Evolutionary conservation across 92 coral and sea anemone species (phyloP).

Genomic region (Hydrozoanthus gracilis): DNA sequence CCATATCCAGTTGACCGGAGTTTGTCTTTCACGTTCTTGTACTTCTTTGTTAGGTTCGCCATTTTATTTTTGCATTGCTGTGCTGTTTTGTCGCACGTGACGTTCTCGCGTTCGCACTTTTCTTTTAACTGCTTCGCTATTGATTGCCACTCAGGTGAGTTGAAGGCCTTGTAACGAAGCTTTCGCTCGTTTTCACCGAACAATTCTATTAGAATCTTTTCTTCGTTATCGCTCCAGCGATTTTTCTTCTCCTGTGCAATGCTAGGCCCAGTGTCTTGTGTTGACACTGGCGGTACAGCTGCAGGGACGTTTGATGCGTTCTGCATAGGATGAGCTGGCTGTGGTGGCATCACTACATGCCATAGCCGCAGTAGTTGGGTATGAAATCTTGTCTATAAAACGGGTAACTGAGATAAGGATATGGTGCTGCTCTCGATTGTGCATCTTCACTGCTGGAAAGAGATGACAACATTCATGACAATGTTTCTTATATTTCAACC

Average conservation of each 20-base stretch:
- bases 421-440: conserved; percentile 9
- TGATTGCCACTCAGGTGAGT: conserved; percentile 58
- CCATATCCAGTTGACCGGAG: conserved; percentile 50
- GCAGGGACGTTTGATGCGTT: neutral
- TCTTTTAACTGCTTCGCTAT: conserved; percentile 51
- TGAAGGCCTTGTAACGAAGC: conserved; percentile 50
- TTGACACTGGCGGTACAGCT: conserved; percentile 27
- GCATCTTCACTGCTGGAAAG: conserved; percentile 24
- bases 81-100: conserved; percentile 55
- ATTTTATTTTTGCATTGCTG: conserved; percentile 66
- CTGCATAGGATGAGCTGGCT: conserved; percentile 16
- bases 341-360: conserved; percentile 26
- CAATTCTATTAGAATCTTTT: conserved; percentile 50
- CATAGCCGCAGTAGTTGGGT: conserved; percentile 28
- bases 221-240: conserved; percentile 55
- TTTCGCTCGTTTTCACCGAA: conserved; percentile 44
- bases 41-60: conserved; percentile 57
- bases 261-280: neutral
- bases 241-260: conserved; percentile 44
- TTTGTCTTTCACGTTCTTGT: conserved; percentile 56
- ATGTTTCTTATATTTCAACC: conserved; percentile 4
- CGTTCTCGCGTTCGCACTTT: conserved; percentile 56
- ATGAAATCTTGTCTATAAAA: conserved; percentile 6
- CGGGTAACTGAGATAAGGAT: too few relatives aligned
- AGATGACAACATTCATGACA: conserved; percentile 14